Conservation (phyloP, 53 echinoderm and acorn worm genomes). For the Temnopleurus reevesii region DNA sequence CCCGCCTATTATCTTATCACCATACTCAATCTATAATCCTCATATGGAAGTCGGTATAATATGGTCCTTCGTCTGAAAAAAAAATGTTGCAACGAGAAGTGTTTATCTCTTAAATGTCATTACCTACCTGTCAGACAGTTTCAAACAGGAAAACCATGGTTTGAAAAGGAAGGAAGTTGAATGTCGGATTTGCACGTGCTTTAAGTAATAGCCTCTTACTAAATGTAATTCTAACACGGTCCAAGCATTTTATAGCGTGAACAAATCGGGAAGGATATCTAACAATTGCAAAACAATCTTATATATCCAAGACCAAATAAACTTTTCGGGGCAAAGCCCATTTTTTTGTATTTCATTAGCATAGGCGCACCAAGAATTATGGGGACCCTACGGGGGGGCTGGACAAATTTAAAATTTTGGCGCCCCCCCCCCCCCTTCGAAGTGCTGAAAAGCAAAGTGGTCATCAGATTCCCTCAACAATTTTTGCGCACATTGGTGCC, state of each 20-base stretch:
- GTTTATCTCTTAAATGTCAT: not conserved
- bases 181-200: not conserved
- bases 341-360: too few species aligned
- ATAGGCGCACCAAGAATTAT: not conserved
- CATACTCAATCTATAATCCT: too few species aligned
- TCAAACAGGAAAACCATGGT: not conserved
- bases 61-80: too few species aligned
- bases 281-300: not conserved
- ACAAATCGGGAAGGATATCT: not conserved
- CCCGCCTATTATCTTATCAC: too few species aligned
- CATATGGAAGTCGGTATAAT: too few species aligned
- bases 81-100: not conserved
- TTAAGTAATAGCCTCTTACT: not conserved
- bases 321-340: too few species aligned
- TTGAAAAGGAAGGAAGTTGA: not conserved
- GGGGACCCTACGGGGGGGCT: not conserved
- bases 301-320: too few species aligned
- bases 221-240: not conserved
- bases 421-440: too few species aligned
- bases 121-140: not conserved
- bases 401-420: not conserved
- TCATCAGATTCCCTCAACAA: not conserved
- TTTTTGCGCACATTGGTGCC: too few species aligned
- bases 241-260: too few species aligned
- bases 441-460: too few species aligned